A percentile compares a stretch with the other conserved stretches of the same genome.
Conservation (phyloP, 2,888 invertebrate genomes). For the Leuctra nigra region DNA sequence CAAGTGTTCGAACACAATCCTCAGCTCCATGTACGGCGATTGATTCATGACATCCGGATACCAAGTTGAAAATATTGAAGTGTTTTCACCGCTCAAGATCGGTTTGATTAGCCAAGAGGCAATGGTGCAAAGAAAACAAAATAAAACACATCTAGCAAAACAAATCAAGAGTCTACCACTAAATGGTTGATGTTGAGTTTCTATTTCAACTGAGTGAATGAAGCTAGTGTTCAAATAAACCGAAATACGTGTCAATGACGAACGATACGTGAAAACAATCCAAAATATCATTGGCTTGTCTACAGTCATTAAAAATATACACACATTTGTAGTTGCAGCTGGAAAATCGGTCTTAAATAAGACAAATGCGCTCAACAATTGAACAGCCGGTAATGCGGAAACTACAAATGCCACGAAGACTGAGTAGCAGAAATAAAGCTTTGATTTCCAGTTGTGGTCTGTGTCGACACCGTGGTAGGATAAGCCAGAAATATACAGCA, state of each 20-base stretch:
- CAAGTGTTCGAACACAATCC: background rate
- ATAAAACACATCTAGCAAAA: too few relatives aligned
- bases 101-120: background rate
- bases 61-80: too few relatives aligned
- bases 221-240: too few relatives aligned
- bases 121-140: background rate
- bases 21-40: background rate
- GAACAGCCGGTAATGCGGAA: background rate
- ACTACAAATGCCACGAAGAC: background rate
- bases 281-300: background rate
- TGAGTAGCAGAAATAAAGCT: background rate
- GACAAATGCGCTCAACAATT: background rate
- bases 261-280: too few relatives aligned
- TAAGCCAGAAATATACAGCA: background rate
- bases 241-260: too few relatives aligned
- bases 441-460: background rate
- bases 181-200: too few relatives aligned
- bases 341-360: background rate
- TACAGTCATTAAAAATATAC: background rate
- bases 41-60: background rate
- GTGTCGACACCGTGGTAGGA: background rate
- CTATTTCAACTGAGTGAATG: too few relatives aligned
- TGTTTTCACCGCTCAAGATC: too few relatives aligned
- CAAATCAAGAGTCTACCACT: too few relatives aligned
- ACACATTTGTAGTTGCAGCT: background rate